A percentile compares a stretch with the other conserved stretches of the same genome.
Evolutionary conservation across 2,797 vertebrate genomes (phyloP).

Genomic region (Eleutherodactylus coqui): DNA sequence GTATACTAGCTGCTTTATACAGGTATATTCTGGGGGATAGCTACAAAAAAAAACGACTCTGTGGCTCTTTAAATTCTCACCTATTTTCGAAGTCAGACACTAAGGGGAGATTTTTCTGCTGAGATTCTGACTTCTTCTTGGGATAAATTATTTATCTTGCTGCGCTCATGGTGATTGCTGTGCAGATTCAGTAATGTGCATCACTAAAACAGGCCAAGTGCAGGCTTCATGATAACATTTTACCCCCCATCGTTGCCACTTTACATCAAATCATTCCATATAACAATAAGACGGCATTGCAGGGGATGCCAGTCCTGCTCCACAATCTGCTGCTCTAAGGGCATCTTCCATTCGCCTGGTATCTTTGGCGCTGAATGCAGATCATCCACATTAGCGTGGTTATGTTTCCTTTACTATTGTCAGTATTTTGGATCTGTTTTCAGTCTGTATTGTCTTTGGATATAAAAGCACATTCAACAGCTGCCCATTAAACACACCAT

Average conservation of each 20-base stretch:
- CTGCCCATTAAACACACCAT: neutral
- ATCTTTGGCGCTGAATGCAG: neutral
- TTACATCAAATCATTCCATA: neutral
- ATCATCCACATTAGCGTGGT: neutral
- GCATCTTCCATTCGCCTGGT: neutral
- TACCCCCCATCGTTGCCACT: neutral
- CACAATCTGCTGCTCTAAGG: neutral
- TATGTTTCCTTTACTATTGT: neutral
- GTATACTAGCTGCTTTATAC: too few species aligned
- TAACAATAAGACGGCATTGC: neutral
- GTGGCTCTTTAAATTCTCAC: too few species aligned
- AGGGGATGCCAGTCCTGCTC: neutral
- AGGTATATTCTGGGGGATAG: too few species aligned
- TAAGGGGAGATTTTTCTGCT: neutral
- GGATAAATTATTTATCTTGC: slow-evolving; percentile 43
- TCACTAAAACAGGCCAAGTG: neutral
- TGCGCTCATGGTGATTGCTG: slow-evolving; percentile 5
- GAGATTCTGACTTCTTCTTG: slow-evolving; percentile 27
- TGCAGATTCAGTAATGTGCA: slow-evolving; percentile 36
- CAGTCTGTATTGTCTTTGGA: neutral
- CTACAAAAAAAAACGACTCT: too few species aligned
- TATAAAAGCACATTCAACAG: slow-evolving; percentile 1
- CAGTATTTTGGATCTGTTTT: neutral
- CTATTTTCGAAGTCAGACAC: neutral
- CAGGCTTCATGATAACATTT: neutral